Conservation (phyloP, 2,888 invertebrate genomes). For the Leucoptera coffeella region DNA sequence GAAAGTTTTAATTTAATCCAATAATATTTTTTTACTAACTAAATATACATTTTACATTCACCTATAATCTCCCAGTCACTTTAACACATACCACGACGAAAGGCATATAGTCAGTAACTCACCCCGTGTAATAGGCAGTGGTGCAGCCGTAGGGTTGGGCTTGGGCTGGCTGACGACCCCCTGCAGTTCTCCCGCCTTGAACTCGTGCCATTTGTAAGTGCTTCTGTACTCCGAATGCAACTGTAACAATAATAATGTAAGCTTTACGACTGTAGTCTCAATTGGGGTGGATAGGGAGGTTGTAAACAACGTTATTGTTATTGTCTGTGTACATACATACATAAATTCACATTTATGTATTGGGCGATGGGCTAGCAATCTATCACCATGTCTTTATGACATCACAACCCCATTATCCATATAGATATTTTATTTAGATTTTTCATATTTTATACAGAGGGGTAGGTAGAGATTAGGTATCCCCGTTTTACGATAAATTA, state of each 20-base stretch:
- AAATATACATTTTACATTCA: too few species aligned
- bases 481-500: too few species aligned
- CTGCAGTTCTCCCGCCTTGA: constrained; percentile 69
- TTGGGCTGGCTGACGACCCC: constrained; percentile 66
- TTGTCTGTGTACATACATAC: neutral
- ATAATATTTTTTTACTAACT: too few species aligned
- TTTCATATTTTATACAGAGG: too few species aligned
- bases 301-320: too few species aligned
- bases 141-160: constrained; percentile 42
- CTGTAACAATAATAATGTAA: constrained; percentile 40
- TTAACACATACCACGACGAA: too few species aligned
- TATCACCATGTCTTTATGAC: too few species aligned
- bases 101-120: neutral
- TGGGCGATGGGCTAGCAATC: neutral
- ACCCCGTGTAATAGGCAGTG: constrained; percentile 15
- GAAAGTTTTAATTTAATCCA: too few species aligned
- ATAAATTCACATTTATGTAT: neutral
- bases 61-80: too few species aligned
- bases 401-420: too few species aligned
- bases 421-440: too few species aligned
- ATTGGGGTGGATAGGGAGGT: neutral
- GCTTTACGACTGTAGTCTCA: neutral
- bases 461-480: too few species aligned
- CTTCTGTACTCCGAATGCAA: constrained; percentile 92
- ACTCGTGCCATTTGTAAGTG: constrained; percentile 93